phyloP scores from a whole-genome alignment of 2,113 vertebrate genomes.

The Machaerirhynchus nigripectus region DNA sequence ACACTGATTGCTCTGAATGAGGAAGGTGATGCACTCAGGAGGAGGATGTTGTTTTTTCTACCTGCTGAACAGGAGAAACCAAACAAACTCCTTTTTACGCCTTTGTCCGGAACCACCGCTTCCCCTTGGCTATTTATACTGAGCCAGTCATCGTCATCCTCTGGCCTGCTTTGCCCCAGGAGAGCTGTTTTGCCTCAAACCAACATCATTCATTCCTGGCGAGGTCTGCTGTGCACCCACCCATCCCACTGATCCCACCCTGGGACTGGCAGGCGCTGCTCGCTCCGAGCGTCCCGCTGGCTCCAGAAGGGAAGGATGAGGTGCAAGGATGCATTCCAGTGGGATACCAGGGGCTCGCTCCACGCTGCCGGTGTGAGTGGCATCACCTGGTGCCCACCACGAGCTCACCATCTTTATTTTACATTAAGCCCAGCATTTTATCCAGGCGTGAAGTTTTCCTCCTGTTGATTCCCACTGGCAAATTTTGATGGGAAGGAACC shows the following conservation, averaged over 20 bases:
- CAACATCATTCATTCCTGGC: not conserved
- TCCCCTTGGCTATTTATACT: slow-evolving; percentile 2
- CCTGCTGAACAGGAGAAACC: slow-evolving; percentile 16
- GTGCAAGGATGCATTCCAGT: not conserved
- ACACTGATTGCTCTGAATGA: not conserved
- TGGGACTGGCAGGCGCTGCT: not conserved
- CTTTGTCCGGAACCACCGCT: not conserved
- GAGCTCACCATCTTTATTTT: not conserved
- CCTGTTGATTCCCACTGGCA: not conserved
- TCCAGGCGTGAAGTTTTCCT: not conserved
- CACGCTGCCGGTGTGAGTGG: fast-evolving
- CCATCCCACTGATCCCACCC: not conserved
- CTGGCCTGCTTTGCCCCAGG: not conserved
- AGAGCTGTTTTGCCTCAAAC: not conserved
- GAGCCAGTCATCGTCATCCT: not conserved
- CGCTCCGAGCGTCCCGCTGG: fast-evolving
- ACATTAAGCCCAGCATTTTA: not conserved
- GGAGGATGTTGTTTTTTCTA: not conserved
- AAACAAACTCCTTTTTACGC: not conserved
- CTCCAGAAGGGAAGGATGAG: not conserved
- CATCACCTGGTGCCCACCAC: not conserved
- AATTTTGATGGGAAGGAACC: not conserved
- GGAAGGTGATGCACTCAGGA: not conserved
- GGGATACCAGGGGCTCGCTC: fast-evolving
- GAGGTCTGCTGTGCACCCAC: not conserved